Evolutionary conservation across 23 tunicate genomes (phyloP), one percentile per base, ranked within the genome.

Genomic region (Diplosoma virens): DNA sequence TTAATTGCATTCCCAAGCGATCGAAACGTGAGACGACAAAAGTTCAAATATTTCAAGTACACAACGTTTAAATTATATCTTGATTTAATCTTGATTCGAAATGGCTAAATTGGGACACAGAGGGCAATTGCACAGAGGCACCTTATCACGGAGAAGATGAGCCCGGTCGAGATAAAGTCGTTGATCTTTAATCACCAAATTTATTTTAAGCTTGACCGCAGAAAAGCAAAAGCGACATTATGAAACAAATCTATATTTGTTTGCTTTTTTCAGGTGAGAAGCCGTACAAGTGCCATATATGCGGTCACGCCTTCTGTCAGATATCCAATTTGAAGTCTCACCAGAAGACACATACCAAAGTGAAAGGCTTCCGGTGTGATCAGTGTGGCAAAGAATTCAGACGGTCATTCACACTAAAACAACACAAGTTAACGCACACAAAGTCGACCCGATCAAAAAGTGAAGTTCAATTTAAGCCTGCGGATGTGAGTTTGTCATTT

Each of bases 281-380:
- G 55, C 98, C 98, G 61, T 93, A 84, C 98, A 93, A 93, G 50
- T 93, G 98, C 32, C 55, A 67, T 27, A 76, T 77, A 7, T 93
- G 98, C 30, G 98, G 98, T 27, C 98, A 93, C 58, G 98, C 98
- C 58, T 93, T 93, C 71, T 93, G 98, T 35, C 98, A 93, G 41
- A 93, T 93, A 3, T 93, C 98, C 21, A 93, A 93, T 59, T 77
- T 93, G 25, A 93, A 93, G 68, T 84, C 92, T 27, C 98, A 93
- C 71, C 84, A 85, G 87, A 93, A 86, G 36, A 93, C 98, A 0
- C 98, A 93, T 76, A 93, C 87, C n/a, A 93, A 86, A 59, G 85
- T 79, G 58, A 93, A 93, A 60, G 90, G 81, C 2, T 93, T 81
- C 60, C 82, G 80, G 33, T 93, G 98, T 34, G 98, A 93, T 67